phyloP scores from a whole-genome alignment of 2,888 invertebrate genomes.

The Stenodema calcarata region DNA sequence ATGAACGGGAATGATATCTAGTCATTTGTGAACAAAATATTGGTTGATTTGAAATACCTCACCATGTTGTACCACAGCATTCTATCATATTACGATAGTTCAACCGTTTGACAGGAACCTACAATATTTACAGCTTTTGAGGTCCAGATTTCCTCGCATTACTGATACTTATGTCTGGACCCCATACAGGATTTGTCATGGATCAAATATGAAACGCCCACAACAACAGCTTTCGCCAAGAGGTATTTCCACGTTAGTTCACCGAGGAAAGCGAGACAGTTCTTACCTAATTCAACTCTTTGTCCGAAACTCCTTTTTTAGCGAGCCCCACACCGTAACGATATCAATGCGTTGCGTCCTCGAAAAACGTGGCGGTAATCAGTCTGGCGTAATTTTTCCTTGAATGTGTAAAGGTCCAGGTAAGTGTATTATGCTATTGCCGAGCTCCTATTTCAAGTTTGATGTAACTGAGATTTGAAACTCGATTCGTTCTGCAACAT shows the following conservation, averaged over 20 bases:
- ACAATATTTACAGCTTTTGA: too few relatives aligned
- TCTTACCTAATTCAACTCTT: constrained; percentile 12
- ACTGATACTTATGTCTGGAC: too few relatives aligned
- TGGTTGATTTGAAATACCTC: too few relatives aligned
- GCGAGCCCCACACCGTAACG: neutral
- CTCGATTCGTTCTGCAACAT: neutral
- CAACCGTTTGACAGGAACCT: too few relatives aligned
- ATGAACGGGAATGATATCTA: too few relatives aligned
- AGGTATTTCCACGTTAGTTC: constrained; percentile 2
- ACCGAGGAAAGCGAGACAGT: neutral
- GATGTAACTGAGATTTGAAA: neutral
- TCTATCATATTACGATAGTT: too few relatives aligned
- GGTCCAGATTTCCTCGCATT: too few relatives aligned
- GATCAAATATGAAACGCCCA: neutral
- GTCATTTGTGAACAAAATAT: too few relatives aligned
- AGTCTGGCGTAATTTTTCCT: neutral
- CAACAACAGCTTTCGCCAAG: neutral
- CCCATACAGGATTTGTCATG: neutral
- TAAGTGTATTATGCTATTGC: neutral
- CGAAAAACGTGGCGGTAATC: neutral
- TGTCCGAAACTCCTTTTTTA: neutral
- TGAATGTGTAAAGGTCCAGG: neutral
- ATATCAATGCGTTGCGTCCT: neutral
- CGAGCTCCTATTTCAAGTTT: neutral
- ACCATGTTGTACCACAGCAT: too few relatives aligned